phyloP scores from a whole-genome alignment of 2,113 vertebrate genomes.

The Chrysemys picta region DNA sequence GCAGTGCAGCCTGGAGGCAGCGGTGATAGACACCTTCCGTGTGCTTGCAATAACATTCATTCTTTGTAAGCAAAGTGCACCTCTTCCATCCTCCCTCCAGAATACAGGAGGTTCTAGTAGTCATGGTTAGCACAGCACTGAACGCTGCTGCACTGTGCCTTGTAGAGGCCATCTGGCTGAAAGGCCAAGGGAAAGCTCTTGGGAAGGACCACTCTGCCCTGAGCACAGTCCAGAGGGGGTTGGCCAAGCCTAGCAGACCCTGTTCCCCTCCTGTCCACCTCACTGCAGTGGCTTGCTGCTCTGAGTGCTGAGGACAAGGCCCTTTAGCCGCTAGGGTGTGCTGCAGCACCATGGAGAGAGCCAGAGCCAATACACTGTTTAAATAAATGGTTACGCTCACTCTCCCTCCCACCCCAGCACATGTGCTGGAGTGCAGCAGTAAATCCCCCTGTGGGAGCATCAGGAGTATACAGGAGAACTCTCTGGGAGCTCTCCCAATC shows the following conservation, averaged over 20 bases:
- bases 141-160: too few relatives aligned
- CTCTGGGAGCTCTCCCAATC: not conserved
- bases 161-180: not conserved
- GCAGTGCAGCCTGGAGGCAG: not conserved
- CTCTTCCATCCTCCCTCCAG: not conserved
- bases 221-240: not conserved
- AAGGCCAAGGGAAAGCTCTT: not conserved
- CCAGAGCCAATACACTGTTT: not conserved
- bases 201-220: not conserved
- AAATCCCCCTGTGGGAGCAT: not conserved
- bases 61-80: not conserved
- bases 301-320: too few relatives aligned
- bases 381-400: not conserved
- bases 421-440: not conserved
- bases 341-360: not conserved
- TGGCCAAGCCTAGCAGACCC: not conserved
- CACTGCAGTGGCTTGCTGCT: too few relatives aligned
- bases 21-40: too few relatives aligned
- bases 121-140: not conserved
- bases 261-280: not conserved
- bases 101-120: not conserved
- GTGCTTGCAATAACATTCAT: not conserved
- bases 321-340: not conserved
- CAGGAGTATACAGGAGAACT: not conserved
- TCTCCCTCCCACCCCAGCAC: accelerated